These are phyloP conservation scores for Heliconius charithonia DNA, from an alignment of 2,888 invertebrate genomes.

Conservation along the genomic window DNA sequence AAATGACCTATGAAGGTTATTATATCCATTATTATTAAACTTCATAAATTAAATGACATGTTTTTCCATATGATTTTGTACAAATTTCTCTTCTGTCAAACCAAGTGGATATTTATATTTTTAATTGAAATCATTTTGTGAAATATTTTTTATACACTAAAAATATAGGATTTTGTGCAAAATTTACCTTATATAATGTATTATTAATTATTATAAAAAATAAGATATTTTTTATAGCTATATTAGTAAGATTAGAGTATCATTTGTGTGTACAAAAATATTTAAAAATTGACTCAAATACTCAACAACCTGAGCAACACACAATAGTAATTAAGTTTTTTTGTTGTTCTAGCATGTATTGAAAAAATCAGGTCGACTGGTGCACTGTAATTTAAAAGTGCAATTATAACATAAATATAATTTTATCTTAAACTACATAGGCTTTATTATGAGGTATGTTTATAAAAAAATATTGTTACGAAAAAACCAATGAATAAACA, in stretches of 20 bases:
- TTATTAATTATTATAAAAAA: neutral
- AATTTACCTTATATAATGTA: neutral
- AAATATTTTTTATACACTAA: neutral
- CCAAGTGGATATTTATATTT: too few species aligned
- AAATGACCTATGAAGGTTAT: conserved; percentile 14
- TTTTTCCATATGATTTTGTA: neutral
- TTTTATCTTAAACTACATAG: conserved; percentile 22
- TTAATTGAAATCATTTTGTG: too few species aligned
- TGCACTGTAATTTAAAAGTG: conserved; percentile 22
- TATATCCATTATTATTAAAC: conserved; percentile 6
- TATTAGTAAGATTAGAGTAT: neutral
- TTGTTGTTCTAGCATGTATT: conserved; percentile 9
- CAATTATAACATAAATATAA: conserved; percentile 26
- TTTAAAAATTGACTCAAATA: neutral
- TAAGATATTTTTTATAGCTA: too few species aligned
- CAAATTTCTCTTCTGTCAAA: too few species aligned
- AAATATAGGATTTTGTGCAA: neutral
- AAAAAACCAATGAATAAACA: conserved; percentile 57
- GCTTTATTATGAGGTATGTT: conserved; percentile 13
- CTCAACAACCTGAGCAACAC: neutral
- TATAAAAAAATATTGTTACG: conserved; percentile 46
- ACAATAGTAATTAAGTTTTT: conserved; percentile 10
- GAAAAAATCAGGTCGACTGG: conserved; percentile 34
- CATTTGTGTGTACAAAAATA: neutral
- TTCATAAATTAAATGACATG: neutral